Conservation (phyloP, 2,113 vertebrate genomes). For the Naja naja region DNA sequence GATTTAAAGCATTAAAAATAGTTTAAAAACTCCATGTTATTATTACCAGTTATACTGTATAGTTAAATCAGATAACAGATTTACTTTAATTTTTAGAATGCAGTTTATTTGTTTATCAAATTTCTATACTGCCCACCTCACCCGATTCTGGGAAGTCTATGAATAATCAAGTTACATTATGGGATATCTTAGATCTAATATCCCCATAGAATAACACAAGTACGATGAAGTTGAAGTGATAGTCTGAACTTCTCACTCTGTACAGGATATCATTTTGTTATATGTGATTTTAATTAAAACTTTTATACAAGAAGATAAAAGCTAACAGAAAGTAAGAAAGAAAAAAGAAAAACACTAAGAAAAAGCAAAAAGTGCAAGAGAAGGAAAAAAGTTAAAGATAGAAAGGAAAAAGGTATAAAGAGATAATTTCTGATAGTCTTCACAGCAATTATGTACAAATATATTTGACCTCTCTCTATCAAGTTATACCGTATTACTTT, state of each 20-base stretch:
- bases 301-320: not conserved
- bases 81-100: not conserved
- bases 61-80: not conserved
- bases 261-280: not conserved
- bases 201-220: not conserved
- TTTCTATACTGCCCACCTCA: not conserved
- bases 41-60: not conserved
- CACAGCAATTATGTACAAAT: not conserved
- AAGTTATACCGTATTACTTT: not conserved
- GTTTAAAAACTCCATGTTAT: conserved; percentile 13
- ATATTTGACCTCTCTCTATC: not conserved
- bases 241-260: not conserved
- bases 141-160: not conserved
- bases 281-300: not conserved
- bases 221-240: not conserved
- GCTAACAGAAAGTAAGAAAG: not conserved
- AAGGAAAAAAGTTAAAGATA: not conserved
- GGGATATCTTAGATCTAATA: not conserved
- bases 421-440: not conserved
- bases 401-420: not conserved
- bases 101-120: not conserved
- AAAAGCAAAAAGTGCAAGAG: not conserved
- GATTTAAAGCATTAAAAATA: not conserved
- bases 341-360: not conserved
- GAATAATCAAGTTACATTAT: not conserved